Evolutionary conservation across 2,888 invertebrate species (phyloP), one percentile per base, ranked within the genome.

Genomic region (Tryphoninae sp.): DNA sequence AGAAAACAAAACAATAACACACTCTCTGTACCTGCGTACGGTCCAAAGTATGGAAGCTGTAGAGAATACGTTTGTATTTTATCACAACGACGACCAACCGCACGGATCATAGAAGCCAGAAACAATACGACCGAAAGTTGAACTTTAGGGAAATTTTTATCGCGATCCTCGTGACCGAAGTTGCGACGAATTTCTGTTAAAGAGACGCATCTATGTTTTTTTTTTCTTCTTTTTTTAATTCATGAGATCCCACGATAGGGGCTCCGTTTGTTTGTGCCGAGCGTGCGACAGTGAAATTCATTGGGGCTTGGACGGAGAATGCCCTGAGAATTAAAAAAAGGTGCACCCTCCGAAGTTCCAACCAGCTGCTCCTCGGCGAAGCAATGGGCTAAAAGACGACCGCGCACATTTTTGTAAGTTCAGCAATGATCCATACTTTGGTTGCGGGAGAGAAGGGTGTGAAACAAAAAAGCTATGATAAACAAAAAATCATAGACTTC

Each of bases 371-470:
- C 87, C 86, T 86, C 88, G 87, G 84, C 84, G 87, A 88, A 89
- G 86, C 85, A 83, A 88, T 86, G 86, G 85, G 84, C 87, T 86
- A 89, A 88, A 86, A 87, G 59, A 61, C 62, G 49, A 45, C 26
- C 23, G 26, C 71, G 77, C 64, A 88, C 86, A 88, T 88, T 88
- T 90, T 81, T 87, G 84, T 89, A 90, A 88, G 87, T 89, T 86
- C 90, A 89, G 88, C 90, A 89, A 86, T 89, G 87, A 89, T 91
- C 91, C 91, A 91, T 91, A 91, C 91, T 91, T 91, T 91, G 91
- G 91, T 91, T 77, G 90, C 91, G 88, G 90, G 91, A 89, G 91
- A 91, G 91, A 91, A 90, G 91, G 90, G 91, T 91, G 91, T 91
- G 89, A 86, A 83, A 80, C 6, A 55, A 55, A 62, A 64, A 64